phyloP scores from a whole-genome alignment of 2,797 vertebrate species.

The Silurus lanzhouensis region DNA sequence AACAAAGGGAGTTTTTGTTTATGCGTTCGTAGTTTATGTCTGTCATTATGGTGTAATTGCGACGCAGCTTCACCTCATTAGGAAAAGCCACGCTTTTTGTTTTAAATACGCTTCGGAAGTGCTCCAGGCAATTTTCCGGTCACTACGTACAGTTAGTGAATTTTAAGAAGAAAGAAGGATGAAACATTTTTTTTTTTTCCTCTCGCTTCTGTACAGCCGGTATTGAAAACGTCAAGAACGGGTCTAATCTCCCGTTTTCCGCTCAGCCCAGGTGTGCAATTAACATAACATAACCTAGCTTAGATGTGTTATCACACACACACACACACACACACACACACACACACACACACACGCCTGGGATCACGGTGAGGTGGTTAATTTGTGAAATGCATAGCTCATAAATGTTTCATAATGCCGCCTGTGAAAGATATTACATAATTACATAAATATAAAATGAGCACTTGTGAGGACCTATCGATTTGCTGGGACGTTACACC shows the following conservation, averaged over 20 bases:
- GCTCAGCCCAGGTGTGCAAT: slow-evolving; percentile 20
- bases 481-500: background rate
- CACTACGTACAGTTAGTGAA: slow-evolving; percentile 13
- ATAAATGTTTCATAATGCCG: slow-evolving; percentile 16
- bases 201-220: background rate
- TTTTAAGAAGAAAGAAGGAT: slow-evolving; percentile 9
- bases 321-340: too few relatives aligned
- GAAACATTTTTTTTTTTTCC: background rate
- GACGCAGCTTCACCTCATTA: slow-evolving; percentile 30
- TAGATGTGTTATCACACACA: background rate
- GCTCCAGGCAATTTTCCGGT: slow-evolving; percentile 14
- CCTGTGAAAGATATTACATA: slow-evolving; percentile 12
- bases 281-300: background rate
- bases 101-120: slow-evolving; percentile 6
- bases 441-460: slow-evolving; percentile 20
- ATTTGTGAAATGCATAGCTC: background rate
- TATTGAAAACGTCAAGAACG: background rate
- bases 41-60: slow-evolving; percentile 27
- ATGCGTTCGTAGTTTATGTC: background rate
- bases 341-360: too few relatives aligned
- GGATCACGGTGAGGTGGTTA: background rate
- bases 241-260: background rate
- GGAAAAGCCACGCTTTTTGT: background rate
- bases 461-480: background rate
- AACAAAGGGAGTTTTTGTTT: slow-evolving; percentile 8